These are phyloP conservation scores for Peromyscus eremicus DNA, from an alignment of 2,797 vertebrate genomes.

Conservation along the genomic window DNA sequence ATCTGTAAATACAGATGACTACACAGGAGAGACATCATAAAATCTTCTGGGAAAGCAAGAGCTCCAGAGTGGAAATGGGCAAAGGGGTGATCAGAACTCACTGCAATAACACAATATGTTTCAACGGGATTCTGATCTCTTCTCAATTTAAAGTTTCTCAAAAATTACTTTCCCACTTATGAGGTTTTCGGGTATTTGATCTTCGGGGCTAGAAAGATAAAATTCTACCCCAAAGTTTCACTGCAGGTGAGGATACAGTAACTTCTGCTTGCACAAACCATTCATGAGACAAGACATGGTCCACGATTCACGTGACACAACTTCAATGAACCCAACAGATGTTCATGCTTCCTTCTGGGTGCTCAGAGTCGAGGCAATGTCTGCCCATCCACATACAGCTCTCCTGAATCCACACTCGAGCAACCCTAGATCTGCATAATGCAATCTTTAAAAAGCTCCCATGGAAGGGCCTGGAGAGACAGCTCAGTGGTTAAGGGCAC, in stretches of 20 bases:
- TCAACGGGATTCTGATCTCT: neutral
- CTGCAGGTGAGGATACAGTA: neutral
- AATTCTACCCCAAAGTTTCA: neutral
- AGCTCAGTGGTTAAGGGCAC: neutral
- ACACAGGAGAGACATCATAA: neutral
- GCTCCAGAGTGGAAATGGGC: neutral
- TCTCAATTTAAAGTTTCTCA: slow-evolving; percentile 51
- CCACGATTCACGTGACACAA: neutral
- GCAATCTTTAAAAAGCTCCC: neutral
- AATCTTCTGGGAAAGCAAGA: neutral
- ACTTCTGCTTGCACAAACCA: neutral
- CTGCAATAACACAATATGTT: neutral
- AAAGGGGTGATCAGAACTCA: neutral
- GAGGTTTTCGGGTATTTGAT: neutral
- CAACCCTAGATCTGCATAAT: neutral
- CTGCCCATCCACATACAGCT: neutral
- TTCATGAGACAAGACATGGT: neutral
- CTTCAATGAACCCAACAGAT: neutral
- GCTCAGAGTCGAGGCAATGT: neutral
- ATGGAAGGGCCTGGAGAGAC: neutral
- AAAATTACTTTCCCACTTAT: neutral
- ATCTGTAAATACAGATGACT: neutral
- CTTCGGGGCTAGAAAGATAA: neutral
- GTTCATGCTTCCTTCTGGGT: neutral
- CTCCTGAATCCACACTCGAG: neutral